A percentile compares a stretch with the other conserved stretches of the same genome.
These are phyloP conservation scores for Nephrotoma flavescens DNA, from an alignment of 2,888 invertebrate genomes.

Conservation along the genomic window DNA sequence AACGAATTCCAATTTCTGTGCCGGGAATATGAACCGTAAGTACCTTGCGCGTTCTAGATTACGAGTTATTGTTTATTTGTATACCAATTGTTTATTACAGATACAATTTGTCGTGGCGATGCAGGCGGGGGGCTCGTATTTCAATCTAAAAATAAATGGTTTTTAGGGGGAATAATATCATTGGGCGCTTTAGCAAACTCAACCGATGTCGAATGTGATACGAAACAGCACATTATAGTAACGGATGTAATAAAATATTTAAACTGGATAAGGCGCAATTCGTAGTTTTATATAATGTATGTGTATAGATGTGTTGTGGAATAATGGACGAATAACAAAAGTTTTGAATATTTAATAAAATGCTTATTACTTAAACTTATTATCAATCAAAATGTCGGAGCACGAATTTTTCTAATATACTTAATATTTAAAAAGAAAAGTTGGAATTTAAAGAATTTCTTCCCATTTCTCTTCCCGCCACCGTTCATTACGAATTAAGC, in stretches of 20 bases:
- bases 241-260: conserved; percentile 29
- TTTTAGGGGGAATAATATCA: conserved; percentile 13
- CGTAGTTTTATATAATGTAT: not conserved
- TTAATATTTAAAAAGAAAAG: too few relatives aligned
- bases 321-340: too few relatives aligned
- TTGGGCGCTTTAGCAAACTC: conserved; percentile 10
- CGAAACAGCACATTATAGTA: conserved; percentile 32
- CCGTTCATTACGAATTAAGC: too few relatives aligned
- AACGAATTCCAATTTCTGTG: conserved; percentile 11
- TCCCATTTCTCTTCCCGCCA: too few relatives aligned
- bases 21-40: conserved; percentile 12
- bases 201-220: conserved; percentile 30
- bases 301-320: too few relatives aligned
- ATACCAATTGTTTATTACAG: not conserved
- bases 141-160: conserved; percentile 5
- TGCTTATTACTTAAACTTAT: too few relatives aligned
- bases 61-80: not conserved
- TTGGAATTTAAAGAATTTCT: too few relatives aligned
- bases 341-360: too few relatives aligned
- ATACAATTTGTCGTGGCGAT: conserved; percentile 37
- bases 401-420: too few relatives aligned
- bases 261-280: conserved; percentile 20
- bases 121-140: conserved; percentile 36
- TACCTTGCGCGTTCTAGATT: not conserved
- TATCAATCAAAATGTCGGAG: too few relatives aligned